Conservation (phyloP, 2,888 invertebrate genomes). For the Rosalia funebris region DNA sequence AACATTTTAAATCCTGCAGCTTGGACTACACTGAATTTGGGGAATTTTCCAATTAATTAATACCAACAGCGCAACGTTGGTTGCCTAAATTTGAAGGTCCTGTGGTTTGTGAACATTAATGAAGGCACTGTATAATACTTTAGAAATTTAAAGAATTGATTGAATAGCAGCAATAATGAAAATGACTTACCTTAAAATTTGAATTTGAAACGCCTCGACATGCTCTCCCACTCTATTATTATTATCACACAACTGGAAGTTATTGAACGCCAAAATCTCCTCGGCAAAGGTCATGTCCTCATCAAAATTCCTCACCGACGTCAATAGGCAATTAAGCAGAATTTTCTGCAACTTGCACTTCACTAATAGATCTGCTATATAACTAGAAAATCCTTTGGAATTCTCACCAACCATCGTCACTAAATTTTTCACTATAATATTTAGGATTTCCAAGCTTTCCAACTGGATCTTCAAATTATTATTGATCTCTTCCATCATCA, state of each 20-base stretch:
- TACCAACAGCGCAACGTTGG: no score
- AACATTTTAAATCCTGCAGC: no score
- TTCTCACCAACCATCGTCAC: slow-evolving; percentile 79
- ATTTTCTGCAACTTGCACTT: slow-evolving; percentile 87
- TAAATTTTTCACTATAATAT: slow-evolving; percentile 77
- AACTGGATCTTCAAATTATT: slow-evolving; percentile 83
- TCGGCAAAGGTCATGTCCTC: slow-evolving; percentile 75
- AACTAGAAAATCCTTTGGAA: slow-evolving; percentile 80
- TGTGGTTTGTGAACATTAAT: no score
- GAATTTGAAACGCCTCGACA: slow-evolving; percentile 76
- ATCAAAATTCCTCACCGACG: slow-evolving; percentile 75
- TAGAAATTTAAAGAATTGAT: no score
- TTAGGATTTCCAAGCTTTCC: slow-evolving; percentile 78
- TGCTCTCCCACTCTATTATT: slow-evolving; percentile 71
- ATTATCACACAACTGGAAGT: slow-evolving; percentile 68
- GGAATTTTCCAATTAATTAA: no score
- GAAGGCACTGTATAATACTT: no score
- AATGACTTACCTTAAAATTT: slow-evolving; percentile 69
- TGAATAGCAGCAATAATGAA: no score
- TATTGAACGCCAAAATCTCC: slow-evolving; percentile 78
- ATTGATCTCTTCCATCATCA: slow-evolving; percentile 73
- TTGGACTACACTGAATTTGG: no score
- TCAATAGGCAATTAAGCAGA: slow-evolving; percentile 81
- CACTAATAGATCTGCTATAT: slow-evolving; percentile 77
- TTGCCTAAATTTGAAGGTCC: no score